phyloP scores from a whole-genome alignment of 2,797 vertebrate species.

The Catamblyrhynchus diadema region DNA sequence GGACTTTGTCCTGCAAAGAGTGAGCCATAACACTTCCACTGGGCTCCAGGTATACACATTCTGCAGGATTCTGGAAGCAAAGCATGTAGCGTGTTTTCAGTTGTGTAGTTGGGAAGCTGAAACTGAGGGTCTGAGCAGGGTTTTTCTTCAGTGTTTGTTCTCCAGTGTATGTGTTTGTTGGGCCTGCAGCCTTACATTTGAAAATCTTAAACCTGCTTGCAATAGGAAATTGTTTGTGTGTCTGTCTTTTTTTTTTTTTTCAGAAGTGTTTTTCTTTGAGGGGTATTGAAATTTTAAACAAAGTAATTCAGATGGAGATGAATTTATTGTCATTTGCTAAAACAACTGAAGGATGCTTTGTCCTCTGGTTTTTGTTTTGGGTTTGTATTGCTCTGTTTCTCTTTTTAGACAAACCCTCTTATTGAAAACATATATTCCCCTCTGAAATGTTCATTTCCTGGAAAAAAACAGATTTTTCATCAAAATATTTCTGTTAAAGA shows the following conservation, averaged over 20 bases:
- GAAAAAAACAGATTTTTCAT: background rate
- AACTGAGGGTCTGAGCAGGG: background rate
- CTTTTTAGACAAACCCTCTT: background rate
- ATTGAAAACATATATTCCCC: conserved; percentile 32
- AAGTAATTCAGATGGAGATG: background rate
- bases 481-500: background rate
- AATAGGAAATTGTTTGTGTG: background rate
- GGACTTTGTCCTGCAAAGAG: background rate
- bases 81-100: background rate
- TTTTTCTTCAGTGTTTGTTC: background rate
- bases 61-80: background rate
- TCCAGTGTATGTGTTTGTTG: background rate
- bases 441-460: conserved; percentile 7
- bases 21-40: background rate
- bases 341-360: background rate
- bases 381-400: background rate
- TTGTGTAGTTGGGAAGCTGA: background rate
- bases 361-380: background rate
- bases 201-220: background rate
- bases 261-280: background rate
- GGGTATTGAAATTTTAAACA: background rate
- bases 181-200: background rate
- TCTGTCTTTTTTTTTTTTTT: background rate
- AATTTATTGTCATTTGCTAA: background rate
- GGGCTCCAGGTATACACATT: background rate